Conservation (phyloP, 2,113 vertebrate genomes). For the Nanorana parkeri region DNA sequence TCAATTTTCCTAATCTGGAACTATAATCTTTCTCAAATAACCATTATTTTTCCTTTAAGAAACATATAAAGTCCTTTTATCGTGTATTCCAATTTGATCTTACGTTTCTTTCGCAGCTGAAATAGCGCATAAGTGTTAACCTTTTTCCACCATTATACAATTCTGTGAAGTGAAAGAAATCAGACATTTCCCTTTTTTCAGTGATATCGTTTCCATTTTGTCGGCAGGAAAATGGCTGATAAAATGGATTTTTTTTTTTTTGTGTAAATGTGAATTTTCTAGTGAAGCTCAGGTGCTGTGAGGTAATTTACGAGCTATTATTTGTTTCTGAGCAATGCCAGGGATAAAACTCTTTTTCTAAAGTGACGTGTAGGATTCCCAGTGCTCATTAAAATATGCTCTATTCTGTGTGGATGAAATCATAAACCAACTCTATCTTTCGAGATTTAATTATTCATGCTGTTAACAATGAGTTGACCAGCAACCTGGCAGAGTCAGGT, state of each 20-base stretch:
- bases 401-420: conserved; percentile 29
- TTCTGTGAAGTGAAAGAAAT: conserved; percentile 40
- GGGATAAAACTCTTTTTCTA: conserved; percentile 29
- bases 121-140: conserved; percentile 57
- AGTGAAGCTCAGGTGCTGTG: neutral
- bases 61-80: conserved; percentile 61
- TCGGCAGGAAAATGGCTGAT: neutral
- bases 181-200: neutral
- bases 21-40: conserved; percentile 70
- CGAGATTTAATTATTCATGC: conserved; percentile 46
- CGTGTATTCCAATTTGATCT: conserved; percentile 68
- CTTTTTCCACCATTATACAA: conserved; percentile 39
- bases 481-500: conserved; percentile 31
- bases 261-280: neutral
- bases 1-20: conserved; percentile 69
- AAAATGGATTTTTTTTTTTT: neutral
- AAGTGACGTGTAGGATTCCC: conserved; percentile 5
- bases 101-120: conserved; percentile 56
- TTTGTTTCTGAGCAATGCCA: conserved; percentile 10
- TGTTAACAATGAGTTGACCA: conserved; percentile 25
- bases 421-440: conserved; percentile 43
- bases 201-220: conserved; percentile 28
- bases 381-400: conserved; percentile 28
- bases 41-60: conserved; percentile 68
- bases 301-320: conserved; percentile 1